Evolutionary conservation across 2,888 invertebrate species (phyloP).

Genomic region (Osedax frankpressi): DNA sequence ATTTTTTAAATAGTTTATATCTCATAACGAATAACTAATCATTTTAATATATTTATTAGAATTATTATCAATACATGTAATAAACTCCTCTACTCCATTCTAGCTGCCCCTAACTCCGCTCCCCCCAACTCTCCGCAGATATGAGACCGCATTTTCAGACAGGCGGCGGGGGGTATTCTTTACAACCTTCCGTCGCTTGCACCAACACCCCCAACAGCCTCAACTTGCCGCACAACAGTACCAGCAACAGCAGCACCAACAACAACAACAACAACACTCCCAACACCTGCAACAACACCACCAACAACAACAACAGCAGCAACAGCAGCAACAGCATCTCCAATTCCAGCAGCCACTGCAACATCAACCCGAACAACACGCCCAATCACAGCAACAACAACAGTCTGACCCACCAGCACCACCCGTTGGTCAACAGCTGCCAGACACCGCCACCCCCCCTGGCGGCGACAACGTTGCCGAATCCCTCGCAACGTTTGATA

Average conservation of each 20-base stretch:
- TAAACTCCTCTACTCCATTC: too few species aligned
- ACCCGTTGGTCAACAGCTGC: too few species aligned
- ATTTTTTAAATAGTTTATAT: too few species aligned
- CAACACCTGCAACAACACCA: neutral
- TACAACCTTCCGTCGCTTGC: neutral
- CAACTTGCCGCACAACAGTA: neutral
- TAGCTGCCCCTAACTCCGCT: too few species aligned
- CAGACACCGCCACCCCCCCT: too few species aligned
- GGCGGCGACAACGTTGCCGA: neutral
- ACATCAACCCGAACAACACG: neutral
- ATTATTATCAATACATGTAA: too few species aligned
- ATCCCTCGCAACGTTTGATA: neutral
- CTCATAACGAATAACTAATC: too few species aligned
- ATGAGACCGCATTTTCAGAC: neutral
- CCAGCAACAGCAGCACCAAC: neutral
- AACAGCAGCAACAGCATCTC: neutral
- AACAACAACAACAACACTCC: neutral
- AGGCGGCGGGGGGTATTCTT: neutral
- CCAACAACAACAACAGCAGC: neutral
- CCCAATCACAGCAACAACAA: neutral
- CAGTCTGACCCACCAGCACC: too few species aligned
- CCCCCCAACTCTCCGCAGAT: neutral
- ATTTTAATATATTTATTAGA: too few species aligned
- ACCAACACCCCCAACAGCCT: neutral
- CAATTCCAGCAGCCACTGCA: neutral